Evolutionary conservation across 1,140 invertebrate genomes (phyloP), one percentile per base, ranked within the genome.

Genomic region (Limonius californicus): DNA sequence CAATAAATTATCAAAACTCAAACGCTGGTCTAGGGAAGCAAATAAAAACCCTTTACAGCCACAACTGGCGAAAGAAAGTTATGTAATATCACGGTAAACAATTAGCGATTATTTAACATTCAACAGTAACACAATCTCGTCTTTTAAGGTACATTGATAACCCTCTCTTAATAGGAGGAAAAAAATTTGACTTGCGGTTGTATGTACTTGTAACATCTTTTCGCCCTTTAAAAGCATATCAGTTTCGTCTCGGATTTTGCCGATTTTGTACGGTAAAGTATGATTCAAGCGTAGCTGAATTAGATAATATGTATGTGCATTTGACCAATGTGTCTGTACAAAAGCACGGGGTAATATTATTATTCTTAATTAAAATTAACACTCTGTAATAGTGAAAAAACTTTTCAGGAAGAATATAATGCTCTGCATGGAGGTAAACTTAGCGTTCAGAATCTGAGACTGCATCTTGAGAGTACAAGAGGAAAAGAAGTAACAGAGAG

Each of bases 391-490:
- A n/a, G n/a, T n/a, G n/a, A n/a, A n/a, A n/a, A n/a, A n/a, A n/a
- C n/a, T 35, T 67, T 69, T 64, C 57, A 94, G 91, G 91, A 92
- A 12, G 95, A 97, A 72, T 98, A 98, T 71, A 98, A 98, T 76
- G 90, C 86, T 66, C 82, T 96, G 56, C 95, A 98, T 70, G 95
- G 95, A 2, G 95, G 95, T 0, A 98, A 98, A 81, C 87, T 96
- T 83, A 94, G 90, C 53, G 87, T 97, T 2, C 88, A 96, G 72
- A 96, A 97, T 81, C 79, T 98, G 56, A 82, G 91, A 21, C 76
- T 97, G 0, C 97, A 94, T 77, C 79, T 98, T 66, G 94, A 97
- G 78, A 92, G 93, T 54, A 96, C 93, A 0, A 80, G 90, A 47
- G 95, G 95, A 1, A 94, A 95, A 75, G 82, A 85, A 43, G 90